A percentile compares a stretch with the other conserved stretches of the same genome.
These are phyloP conservation scores for Salvator merianae DNA, from an alignment of 2,113 vertebrate species.

Conservation along the genomic window DNA sequence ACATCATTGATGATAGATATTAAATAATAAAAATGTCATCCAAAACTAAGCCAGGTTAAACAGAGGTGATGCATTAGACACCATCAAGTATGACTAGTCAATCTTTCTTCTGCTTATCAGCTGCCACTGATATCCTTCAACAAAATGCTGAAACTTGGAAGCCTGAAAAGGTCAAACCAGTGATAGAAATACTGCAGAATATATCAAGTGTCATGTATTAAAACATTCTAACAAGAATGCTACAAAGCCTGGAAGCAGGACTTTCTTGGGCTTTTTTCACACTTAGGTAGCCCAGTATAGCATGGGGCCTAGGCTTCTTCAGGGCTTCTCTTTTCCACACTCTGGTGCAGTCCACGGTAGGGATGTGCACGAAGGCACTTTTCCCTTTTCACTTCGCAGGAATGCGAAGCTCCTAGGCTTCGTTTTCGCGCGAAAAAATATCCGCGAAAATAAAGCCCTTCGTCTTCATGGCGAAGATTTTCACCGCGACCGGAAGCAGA, in stretches of 20 bases:
- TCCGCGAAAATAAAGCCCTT: too few relatives aligned
- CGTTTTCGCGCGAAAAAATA: too few relatives aligned
- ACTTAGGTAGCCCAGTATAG: too few relatives aligned
- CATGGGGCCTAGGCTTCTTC: too few relatives aligned
- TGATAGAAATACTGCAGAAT: background rate
- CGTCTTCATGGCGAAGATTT: too few relatives aligned
- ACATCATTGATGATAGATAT: slow-evolving; percentile 24
- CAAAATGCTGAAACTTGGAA: slow-evolving; percentile 1
- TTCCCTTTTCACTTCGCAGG: too few relatives aligned
- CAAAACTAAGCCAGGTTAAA: slow-evolving; percentile 25
- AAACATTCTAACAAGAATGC: background rate
- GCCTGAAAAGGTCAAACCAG: slow-evolving; percentile 10
- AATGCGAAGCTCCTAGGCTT: too few relatives aligned
- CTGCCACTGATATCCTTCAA: slow-evolving; percentile 15
- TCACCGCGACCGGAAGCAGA: too few relatives aligned
- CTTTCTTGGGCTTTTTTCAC: background rate
- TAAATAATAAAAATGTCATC: slow-evolving; percentile 30
- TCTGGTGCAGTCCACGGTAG: too few relatives aligned
- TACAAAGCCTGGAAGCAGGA: background rate
- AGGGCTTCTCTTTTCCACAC: too few relatives aligned
- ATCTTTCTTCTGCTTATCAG: slow-evolving; percentile 27
- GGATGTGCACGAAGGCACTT: too few relatives aligned
- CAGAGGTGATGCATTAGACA: slow-evolving; percentile 6
- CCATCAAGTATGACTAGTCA: slow-evolving; percentile 9
- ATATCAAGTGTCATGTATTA: background rate